These are phyloP conservation scores for Pseudopodoces humilis DNA, from an alignment of 2,113 vertebrate genomes.

Conservation along the genomic window DNA sequence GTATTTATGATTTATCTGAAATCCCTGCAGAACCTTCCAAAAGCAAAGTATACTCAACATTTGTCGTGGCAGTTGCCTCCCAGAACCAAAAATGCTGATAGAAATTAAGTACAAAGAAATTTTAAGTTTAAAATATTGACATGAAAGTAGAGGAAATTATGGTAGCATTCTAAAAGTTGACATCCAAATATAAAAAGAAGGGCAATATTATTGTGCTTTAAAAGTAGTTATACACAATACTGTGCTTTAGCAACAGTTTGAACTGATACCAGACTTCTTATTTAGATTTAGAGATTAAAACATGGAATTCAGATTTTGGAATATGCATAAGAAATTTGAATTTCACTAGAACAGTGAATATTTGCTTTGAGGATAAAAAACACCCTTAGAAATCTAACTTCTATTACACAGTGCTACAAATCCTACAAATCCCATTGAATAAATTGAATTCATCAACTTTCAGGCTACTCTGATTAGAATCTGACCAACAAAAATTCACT, in stretches of 20 bases:
- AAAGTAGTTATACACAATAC: neutral
- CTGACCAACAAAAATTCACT: neutral
- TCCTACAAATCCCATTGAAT: neutral
- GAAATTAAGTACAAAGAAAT: neutral
- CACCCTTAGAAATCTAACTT: neutral
- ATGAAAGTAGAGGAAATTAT: neutral
- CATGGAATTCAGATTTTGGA: neutral
- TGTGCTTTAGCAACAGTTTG: neutral
- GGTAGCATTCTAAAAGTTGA: neutral
- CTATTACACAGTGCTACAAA: fast-evolving
- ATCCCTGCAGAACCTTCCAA: neutral
- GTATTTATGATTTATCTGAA: slow-evolving; percentile 7
- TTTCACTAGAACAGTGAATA: neutral
- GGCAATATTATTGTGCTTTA: neutral
- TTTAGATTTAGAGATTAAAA: neutral
- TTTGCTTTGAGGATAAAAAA: neutral
- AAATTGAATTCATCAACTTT: neutral
- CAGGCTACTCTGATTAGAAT: neutral
- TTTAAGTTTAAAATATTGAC: neutral
- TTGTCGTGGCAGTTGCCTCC: neutral
- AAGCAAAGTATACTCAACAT: neutral
- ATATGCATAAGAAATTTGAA: neutral
- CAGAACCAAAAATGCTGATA: neutral
- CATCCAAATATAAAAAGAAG: neutral
- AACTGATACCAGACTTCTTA: neutral